Evolutionary conservation across 2,888 invertebrate species (phyloP).

Genomic region (Drosophila rubida): DNA sequence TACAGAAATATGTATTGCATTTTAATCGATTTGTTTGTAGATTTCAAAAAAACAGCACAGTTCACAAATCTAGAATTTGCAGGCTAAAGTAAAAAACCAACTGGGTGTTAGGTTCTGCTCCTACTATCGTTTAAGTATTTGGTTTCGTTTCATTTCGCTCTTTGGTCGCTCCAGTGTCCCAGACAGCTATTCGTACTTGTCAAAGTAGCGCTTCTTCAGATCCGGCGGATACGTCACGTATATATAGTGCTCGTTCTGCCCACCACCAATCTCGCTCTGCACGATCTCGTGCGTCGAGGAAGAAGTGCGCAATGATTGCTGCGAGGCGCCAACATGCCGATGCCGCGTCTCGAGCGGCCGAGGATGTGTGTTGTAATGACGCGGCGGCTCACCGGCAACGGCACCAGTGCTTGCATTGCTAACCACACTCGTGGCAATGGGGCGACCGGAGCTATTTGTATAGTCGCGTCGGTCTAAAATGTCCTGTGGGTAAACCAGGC

Average conservation of each 20-base stretch:
- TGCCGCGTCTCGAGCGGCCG: slow-evolving; percentile 78
- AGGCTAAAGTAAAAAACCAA: slow-evolving; percentile 78
- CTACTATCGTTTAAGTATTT: slow-evolving; percentile 27
- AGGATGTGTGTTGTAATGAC: slow-evolving; percentile 82
- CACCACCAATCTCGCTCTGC: slow-evolving; percentile 86
- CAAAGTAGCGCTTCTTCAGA: slow-evolving; percentile 92
- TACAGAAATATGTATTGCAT: slow-evolving; percentile 72
- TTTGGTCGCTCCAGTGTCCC: slow-evolving; percentile 32
- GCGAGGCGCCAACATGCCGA: slow-evolving; percentile 80
- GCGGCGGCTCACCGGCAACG: slow-evolving; percentile 44
- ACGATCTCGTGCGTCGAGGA: slow-evolving; percentile 84
- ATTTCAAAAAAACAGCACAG: slow-evolving; percentile 78
- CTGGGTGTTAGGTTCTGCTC: slow-evolving; percentile 34
- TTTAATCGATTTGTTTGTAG: slow-evolving; percentile 69
- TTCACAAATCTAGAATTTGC: slow-evolving; percentile 79
- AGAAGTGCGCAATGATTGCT: slow-evolving; percentile 82
- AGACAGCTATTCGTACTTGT: slow-evolving; percentile 85
- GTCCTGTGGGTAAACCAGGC: slow-evolving; percentile 83
- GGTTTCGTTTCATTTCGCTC: slow-evolving; percentile 46
- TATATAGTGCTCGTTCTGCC: slow-evolving; percentile 92
- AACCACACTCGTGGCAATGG: slow-evolving; percentile 77
- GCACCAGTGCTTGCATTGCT: slow-evolving; percentile 53
- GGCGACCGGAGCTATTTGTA: slow-evolving; percentile 72
- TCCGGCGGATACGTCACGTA: slow-evolving; percentile 95
- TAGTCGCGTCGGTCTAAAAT: slow-evolving; percentile 84